Evolutionary conservation across 2,888 invertebrate species (phyloP).

Genomic region (Nysson spinosus): DNA sequence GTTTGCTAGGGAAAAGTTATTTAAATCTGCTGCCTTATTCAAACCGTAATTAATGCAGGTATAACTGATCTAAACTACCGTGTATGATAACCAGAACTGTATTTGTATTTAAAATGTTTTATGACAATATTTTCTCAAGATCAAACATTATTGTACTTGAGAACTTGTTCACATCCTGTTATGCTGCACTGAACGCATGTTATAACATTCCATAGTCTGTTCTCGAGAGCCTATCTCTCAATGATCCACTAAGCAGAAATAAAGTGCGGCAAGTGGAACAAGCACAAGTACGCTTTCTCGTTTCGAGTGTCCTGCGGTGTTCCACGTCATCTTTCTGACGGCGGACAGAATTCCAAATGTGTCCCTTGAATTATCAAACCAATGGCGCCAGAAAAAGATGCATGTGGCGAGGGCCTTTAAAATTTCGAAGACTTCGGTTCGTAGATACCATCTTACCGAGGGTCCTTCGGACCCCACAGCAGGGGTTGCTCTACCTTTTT

Average conservation of each 20-base stretch:
- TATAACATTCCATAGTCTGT: not conserved
- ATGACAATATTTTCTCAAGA: too few relatives aligned
- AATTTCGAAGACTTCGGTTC: constrained; percentile 50
- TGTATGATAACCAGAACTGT: too few relatives aligned
- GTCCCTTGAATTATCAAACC: constrained; percentile 60
- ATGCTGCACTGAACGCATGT: too few relatives aligned
- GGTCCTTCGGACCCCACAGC: constrained; percentile 38
- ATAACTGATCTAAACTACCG: too few relatives aligned
- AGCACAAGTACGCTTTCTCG: constrained; percentile 21
- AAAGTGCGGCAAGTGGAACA: constrained; percentile 20
- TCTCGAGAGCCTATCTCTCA: not conserved
- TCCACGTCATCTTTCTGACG: constrained; percentile 41
- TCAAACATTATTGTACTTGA: too few relatives aligned
- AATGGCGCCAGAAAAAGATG: constrained; percentile 63
- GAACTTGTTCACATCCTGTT: too few relatives aligned
- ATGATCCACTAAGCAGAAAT: constrained; percentile 12
- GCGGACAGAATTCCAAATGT: constrained; percentile 48
- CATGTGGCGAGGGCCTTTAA: constrained; percentile 40
- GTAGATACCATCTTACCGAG: constrained; percentile 48
- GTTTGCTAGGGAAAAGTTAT: too few relatives aligned
- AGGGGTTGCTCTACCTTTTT: constrained; percentile 53
- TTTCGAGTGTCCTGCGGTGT: constrained; percentile 39
- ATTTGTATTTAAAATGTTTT: too few relatives aligned
- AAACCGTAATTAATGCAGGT: too few relatives aligned
- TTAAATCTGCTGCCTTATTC: too few relatives aligned